A percentile compares a stretch with the other conserved stretches of the same genome.
phyloP scores from a whole-genome alignment of 2,888 invertebrate genomes.

The Magallana nippona region DNA sequence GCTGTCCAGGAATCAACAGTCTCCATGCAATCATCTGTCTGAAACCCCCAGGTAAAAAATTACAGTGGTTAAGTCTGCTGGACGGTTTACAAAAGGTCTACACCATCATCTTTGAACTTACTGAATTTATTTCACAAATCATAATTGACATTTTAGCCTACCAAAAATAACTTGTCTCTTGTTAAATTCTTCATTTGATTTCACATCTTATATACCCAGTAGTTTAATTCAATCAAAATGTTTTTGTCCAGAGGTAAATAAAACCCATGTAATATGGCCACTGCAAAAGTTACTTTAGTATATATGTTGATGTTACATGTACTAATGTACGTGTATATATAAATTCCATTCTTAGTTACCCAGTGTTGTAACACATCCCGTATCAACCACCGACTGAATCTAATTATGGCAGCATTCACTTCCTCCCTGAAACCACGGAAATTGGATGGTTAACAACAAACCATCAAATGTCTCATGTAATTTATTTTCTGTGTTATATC shows the following conservation, averaged over 20 bases:
- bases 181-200: no score
- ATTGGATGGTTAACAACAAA: background rate
- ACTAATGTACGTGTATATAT: no score
- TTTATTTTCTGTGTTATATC: background rate
- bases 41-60: background rate
- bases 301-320: no score
- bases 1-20: slow-evolving; percentile 48
- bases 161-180: background rate
- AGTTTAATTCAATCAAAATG: no score
- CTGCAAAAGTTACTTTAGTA: no score
- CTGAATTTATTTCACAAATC: background rate
- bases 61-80: no score
- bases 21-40: background rate
- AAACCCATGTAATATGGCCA: no score
- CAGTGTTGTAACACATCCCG: slow-evolving; percentile 24
- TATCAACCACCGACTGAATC: slow-evolving; percentile 47
- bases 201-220: no score
- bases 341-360: background rate
- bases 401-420: slow-evolving; percentile 45
- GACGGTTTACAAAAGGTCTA: no score
- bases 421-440: slow-evolving; percentile 50
- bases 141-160: background rate
- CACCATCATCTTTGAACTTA: no score
- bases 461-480: no score
- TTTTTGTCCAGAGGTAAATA: no score